Percentiles rank a stretch among this genome's conserved stretches.
Conservation (phyloP, 2,797 vertebrate genomes). For the Cryptoprocta ferox region DNA sequence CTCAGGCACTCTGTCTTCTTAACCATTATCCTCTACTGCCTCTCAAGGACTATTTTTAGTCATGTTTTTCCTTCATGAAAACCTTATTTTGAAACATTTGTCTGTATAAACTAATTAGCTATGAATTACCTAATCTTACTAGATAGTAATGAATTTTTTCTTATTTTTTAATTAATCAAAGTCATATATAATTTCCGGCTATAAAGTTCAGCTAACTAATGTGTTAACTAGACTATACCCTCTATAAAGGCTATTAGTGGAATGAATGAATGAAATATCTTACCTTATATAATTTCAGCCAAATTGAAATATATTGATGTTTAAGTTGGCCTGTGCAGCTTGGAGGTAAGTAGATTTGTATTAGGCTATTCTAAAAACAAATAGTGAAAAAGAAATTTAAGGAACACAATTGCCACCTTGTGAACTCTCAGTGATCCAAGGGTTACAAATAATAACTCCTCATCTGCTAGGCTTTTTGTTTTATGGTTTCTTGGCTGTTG, state of each 20-base stretch:
- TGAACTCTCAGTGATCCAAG: background rate
- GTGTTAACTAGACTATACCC: background rate
- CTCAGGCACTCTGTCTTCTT: slow-evolving; percentile 31
- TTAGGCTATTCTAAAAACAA: slow-evolving; percentile 42
- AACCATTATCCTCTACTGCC: background rate
- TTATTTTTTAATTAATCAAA: slow-evolving; percentile 25
- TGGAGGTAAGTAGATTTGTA: background rate
- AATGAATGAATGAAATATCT: background rate
- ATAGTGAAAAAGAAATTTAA: slow-evolving; percentile 34
- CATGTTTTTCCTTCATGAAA: slow-evolving; percentile 9
- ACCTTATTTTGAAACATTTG: slow-evolving; percentile 21
- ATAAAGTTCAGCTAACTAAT: background rate
- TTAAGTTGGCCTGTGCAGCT: background rate
- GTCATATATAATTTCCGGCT: background rate
- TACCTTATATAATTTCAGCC: background rate
- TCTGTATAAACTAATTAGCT: slow-evolving; percentile 4
- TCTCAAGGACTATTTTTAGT: slow-evolving; percentile 50
- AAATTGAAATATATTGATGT: background rate
- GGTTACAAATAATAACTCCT: background rate
- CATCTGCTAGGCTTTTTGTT: background rate
- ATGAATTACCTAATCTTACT: background rate
- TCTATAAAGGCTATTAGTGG: background rate
- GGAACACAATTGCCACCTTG: background rate
- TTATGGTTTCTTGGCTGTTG: background rate
- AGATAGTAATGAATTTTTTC: background rate